phyloP scores from a whole-genome alignment of 2,797 vertebrate species.

The Trematomus bernacchii region DNA sequence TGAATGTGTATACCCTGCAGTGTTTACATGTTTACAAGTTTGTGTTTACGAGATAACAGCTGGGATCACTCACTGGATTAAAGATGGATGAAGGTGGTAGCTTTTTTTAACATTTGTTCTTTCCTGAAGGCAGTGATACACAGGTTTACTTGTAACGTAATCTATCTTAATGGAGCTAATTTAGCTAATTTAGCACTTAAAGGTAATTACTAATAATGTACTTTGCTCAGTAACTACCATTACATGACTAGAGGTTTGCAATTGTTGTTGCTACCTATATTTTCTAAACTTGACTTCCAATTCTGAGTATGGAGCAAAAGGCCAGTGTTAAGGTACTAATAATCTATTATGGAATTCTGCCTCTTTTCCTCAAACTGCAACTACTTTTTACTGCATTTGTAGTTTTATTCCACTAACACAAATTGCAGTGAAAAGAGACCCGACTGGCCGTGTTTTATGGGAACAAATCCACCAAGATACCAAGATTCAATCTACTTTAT shows the following conservation, averaged over 20 bases:
- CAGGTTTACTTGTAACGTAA: neutral
- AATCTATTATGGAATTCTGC: neutral
- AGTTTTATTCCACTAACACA: neutral
- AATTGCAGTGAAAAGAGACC: neutral
- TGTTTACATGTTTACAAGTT: conserved; percentile 64
- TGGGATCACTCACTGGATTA: conserved; percentile 50
- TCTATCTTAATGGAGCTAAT: conserved; percentile 2
- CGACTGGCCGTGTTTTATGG: neutral
- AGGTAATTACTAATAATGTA: neutral
- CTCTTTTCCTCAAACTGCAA: neutral
- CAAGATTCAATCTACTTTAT: neutral
- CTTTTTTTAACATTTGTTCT: neutral
- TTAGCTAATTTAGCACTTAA: conserved; percentile 22
- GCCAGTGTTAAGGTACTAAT: neutral
- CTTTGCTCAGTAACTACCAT: neutral
- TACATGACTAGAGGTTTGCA: conserved; percentile 16
- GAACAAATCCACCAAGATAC: neutral
- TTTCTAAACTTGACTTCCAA: neutral
- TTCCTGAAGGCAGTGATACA: neutral
- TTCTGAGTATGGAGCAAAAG: neutral
- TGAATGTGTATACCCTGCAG: conserved; percentile 53
- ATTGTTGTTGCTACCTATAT: neutral
- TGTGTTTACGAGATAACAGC: conserved; percentile 61
- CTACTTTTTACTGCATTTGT: neutral
- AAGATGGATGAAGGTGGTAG: conserved; percentile 29